These are phyloP conservation scores for Leptopilina drosophilae DNA, from an alignment of 2,888 invertebrate genomes.

Conservation along the genomic window DNA sequence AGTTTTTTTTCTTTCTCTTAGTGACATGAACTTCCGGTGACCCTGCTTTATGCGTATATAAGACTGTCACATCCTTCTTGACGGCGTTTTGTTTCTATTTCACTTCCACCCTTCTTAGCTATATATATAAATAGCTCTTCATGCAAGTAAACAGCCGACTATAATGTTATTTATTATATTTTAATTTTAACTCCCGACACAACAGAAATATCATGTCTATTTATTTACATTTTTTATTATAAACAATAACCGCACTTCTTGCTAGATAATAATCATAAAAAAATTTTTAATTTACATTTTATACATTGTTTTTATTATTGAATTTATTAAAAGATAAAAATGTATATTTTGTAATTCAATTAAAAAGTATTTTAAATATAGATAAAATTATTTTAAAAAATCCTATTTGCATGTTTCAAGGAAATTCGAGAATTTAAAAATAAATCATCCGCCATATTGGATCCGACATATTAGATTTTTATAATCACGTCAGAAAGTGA, in stretches of 20 bases:
- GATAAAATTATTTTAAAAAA: too few species aligned
- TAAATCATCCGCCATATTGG: too few species aligned
- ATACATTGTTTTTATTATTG: too few species aligned
- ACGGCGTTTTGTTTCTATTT: slow-evolving; percentile 59
- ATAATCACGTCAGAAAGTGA: too few species aligned
- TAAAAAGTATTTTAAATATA: too few species aligned
- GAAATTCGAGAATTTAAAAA: too few species aligned
- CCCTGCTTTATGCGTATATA: slow-evolving; percentile 49
- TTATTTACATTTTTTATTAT: slow-evolving; percentile 17
- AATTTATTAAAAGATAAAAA: too few species aligned
- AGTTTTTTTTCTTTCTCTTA: neutral
- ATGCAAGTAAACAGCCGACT: slow-evolving; percentile 21
- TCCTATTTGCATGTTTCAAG: too few species aligned
- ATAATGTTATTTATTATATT: slow-evolving; percentile 27
- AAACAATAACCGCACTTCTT: neutral
- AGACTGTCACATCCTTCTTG: slow-evolving; percentile 52
- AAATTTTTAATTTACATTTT: too few species aligned
- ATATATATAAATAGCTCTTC: slow-evolving; percentile 58
- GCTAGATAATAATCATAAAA: too few species aligned
- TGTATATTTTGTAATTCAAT: too few species aligned
- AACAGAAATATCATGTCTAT: neutral
- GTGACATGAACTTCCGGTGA: slow-evolving; percentile 47
- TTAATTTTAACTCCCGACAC: slow-evolving; percentile 10
- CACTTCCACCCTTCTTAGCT: slow-evolving; percentile 49
- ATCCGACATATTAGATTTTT: too few species aligned